Evolutionary conservation across 2,113 vertebrate species (phyloP), one percentile per base, ranked within the genome.

Genomic region (Calidris pugnax): DNA sequence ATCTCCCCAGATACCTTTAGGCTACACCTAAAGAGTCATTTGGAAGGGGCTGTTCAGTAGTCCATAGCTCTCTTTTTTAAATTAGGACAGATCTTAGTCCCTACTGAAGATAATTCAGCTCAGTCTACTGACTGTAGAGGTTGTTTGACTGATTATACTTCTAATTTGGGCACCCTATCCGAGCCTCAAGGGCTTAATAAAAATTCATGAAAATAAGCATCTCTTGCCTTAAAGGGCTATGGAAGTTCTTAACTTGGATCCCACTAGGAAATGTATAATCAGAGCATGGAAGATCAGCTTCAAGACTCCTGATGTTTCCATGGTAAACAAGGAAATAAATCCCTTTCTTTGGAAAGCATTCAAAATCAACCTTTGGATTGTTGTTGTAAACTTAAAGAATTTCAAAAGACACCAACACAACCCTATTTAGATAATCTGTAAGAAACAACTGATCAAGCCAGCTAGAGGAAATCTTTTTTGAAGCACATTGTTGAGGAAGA

Each of bases 241-340:
- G 68, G 63, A 73, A 81, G 45, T 85, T 93, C 62, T 90, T 93
- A n/a, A 59, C 51, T 90, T 93, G 62, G 45, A 72, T 92, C 24
- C 43, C 63, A 50, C 47, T 66, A 74, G 81, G 77, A 91, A 81
- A 55, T 71, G 32, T 85, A 50, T 74, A 71, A 78, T 50, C 87
- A 91, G 51, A 75, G 39, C 27, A 22, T 59, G 57, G 80, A 91
- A 63, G 69, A 94, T 53, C 62, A 60, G 39, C 51, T 82, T 79
- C 50, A 91, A 39, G n/a, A 33, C 26, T 85, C 24, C 57, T 75
- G 18, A 9, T 78, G n/a, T 95, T 94, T 82, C 81, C 30, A 59
- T 47, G 43, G 62, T 60, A 94, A 90, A 78, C 62, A 89, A 82
- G 62, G 56, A 93, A 85, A 77, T 87, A 78, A 91, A 93, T 89